Evolutionary conservation across 2,113 vertebrate genomes (phyloP).

Genomic region (Dendropsophus ebraccatus): DNA sequence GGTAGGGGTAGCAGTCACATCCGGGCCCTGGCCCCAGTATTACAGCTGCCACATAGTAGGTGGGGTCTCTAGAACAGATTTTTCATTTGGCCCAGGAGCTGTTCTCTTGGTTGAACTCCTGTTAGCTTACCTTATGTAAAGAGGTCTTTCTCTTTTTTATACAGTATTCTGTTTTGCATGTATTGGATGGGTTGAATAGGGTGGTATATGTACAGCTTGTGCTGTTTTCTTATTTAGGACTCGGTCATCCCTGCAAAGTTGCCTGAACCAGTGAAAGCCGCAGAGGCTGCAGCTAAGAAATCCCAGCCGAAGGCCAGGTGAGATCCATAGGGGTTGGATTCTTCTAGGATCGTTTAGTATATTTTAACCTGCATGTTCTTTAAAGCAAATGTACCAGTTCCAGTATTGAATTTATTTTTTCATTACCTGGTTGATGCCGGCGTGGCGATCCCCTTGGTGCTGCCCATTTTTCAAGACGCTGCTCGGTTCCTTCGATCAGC

Average conservation of each 20-base stretch:
- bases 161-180: too few species aligned
- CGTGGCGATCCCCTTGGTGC: too few species aligned
- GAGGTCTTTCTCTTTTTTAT: too few species aligned
- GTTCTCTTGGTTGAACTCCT: neutral
- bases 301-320: slow-evolving; percentile 96
- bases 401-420: too few species aligned
- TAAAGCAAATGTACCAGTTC: too few species aligned
- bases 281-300: slow-evolving; percentile 96
- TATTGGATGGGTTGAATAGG: too few species aligned
- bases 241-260: slow-evolving; percentile 89
- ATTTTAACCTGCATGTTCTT: neutral
- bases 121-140: too few species aligned
- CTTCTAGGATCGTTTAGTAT: neutral
- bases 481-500: too few species aligned
- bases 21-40: neutral
- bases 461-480: too few species aligned
- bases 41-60: neutral
- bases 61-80: neutral
- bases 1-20: too few species aligned
- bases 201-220: too few species aligned
- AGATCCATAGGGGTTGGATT: slow-evolving; percentile 48
- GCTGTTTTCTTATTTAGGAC: slow-evolving; percentile 75
- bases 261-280: slow-evolving; percentile 93
- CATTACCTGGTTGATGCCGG: too few species aligned
- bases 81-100: neutral